These are phyloP conservation scores for Lonchura striata DNA, from an alignment of 2,113 vertebrate genomes.

Conservation along the genomic window DNA sequence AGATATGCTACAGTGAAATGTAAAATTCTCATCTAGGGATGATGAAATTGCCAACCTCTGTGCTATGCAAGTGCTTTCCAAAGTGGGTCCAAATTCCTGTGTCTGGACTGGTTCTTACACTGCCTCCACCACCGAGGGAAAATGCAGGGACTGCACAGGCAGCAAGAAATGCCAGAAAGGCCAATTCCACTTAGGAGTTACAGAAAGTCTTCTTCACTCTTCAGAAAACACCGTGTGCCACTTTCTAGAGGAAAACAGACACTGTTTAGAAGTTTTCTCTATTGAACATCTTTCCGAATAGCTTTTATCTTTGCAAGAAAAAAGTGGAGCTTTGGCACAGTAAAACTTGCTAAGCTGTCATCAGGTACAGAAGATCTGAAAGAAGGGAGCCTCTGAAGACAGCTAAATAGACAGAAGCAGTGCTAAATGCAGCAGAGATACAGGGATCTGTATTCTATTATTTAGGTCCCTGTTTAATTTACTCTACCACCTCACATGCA, in stretches of 20 bases:
- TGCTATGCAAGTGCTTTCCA: not conserved
- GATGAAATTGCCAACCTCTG: not conserved
- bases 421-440: not conserved
- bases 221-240: not conserved
- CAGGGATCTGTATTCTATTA: not conserved
- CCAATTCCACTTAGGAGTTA: not conserved
- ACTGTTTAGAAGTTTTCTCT: not conserved
- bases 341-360: not conserved
- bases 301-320: not conserved
- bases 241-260: not conserved
- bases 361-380: not conserved
- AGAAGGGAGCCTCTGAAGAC: slow-evolving; percentile 11
- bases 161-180: not conserved
- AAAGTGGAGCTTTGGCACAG: not conserved
- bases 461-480: not conserved
- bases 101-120: not conserved
- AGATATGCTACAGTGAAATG: not conserved
- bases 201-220: not conserved
- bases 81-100: not conserved
- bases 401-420: not conserved
- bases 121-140: not conserved
- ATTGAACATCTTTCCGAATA: not conserved
- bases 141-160: not conserved
- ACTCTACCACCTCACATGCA: not conserved
- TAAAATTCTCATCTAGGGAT: not conserved